phyloP scores from a whole-genome alignment of 2,797 vertebrate genomes.

The Pogonophryne albipinna region DNA sequence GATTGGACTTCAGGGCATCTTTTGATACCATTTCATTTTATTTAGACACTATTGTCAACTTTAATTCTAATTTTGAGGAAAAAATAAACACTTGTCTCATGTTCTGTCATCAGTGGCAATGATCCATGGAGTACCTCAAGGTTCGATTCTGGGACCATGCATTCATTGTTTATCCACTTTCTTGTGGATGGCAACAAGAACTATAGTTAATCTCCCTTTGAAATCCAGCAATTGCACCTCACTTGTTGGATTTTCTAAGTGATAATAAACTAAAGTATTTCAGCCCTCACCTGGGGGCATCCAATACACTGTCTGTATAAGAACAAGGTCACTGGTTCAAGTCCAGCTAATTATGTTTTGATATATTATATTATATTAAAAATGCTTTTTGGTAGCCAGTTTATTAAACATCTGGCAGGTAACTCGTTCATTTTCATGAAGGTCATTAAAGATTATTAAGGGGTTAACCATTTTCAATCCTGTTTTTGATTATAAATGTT shows the following conservation, averaged over 20 bases:
- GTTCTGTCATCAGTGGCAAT: background rate
- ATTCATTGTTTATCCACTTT: background rate
- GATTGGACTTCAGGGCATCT: background rate
- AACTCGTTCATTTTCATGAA: background rate
- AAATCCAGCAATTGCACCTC: background rate
- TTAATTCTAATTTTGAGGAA: background rate
- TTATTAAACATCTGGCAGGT: background rate
- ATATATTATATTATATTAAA: background rate
- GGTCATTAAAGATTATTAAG: background rate
- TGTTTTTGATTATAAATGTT: background rate
- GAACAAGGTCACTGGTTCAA: background rate
- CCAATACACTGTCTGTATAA: background rate
- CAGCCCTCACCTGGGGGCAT: background rate
- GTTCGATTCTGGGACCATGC: background rate
- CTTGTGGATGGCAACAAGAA: background rate
- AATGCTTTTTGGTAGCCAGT: background rate
- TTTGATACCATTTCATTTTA: background rate
- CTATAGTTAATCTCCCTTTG: background rate
- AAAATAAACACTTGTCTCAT: background rate
- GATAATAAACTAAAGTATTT: background rate
- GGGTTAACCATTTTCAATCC: background rate
- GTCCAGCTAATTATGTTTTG: background rate
- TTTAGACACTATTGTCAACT: background rate
- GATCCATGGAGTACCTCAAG: background rate
- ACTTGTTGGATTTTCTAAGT: background rate